These are phyloP conservation scores for Ailurus styani DNA, from an alignment of 2,113 vertebrate genomes.

Conservation along the genomic window DNA sequence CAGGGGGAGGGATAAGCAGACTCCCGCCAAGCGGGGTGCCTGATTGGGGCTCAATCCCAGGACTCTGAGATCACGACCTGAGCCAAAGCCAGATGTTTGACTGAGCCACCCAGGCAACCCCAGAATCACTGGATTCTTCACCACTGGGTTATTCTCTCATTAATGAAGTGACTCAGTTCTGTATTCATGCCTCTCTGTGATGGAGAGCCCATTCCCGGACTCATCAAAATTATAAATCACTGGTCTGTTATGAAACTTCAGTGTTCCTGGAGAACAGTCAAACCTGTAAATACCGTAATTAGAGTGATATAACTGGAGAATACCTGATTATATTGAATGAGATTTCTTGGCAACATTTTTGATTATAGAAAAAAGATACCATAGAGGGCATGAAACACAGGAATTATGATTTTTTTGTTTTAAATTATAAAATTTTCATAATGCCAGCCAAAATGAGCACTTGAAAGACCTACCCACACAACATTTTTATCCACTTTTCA, in stretches of 20 bases:
- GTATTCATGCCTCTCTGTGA: neutral
- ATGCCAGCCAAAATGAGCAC: conserved; percentile 1
- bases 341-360: neutral
- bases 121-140: neutral
- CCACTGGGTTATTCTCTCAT: neutral
- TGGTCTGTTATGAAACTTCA: neutral
- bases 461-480: neutral
- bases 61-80: neutral
- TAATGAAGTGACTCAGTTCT: neutral
- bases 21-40: neutral
- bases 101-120: neutral
- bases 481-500: conserved; percentile 1
- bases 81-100: neutral
- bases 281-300: neutral
- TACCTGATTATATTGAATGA: neutral
- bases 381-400: neutral
- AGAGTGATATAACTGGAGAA: neutral
- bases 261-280: neutral
- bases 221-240: neutral
- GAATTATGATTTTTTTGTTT: neutral
- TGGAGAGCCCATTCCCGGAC: neutral
- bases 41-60: neutral
- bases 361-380: neutral
- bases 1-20: neutral
- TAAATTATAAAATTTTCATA: conserved; percentile 6